phyloP scores from a whole-genome alignment of 1,140 invertebrate genomes.

The Trachymyrmex cornetzi region DNA sequence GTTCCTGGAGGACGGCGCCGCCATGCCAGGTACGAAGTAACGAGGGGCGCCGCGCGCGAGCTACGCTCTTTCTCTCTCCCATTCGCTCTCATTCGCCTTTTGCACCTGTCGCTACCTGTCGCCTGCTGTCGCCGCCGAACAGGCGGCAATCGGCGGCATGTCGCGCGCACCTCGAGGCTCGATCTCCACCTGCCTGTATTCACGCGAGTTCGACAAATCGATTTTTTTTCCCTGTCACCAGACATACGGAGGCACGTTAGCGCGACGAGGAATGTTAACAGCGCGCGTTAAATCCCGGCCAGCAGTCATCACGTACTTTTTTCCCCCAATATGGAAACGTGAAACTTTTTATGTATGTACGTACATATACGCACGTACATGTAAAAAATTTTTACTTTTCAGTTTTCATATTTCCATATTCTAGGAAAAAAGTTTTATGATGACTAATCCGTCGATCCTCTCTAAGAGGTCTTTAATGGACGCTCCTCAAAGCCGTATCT shows the following conservation, averaged over 20 bases:
- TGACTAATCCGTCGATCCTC: too few relatives aligned
- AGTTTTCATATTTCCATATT: too few relatives aligned
- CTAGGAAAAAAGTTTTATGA: too few relatives aligned
- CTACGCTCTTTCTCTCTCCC: neutral
- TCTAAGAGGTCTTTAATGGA: too few relatives aligned
- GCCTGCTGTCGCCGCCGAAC: neutral
- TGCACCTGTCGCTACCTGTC: too few relatives aligned
- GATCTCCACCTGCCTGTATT: neutral
- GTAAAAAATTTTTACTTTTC: too few relatives aligned
- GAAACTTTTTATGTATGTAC: too few relatives aligned
- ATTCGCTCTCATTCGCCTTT: neutral
- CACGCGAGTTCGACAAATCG: neutral
- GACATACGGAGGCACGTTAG: too few relatives aligned
- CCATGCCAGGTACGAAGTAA: constrained; percentile 57
- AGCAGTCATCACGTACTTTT: too few relatives aligned
- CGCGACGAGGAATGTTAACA: neutral
- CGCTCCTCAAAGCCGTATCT: neutral
- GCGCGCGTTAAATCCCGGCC: neutral
- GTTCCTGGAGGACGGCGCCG: constrained; percentile 37
- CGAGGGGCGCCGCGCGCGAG: neutral
- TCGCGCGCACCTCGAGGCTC: neutral
- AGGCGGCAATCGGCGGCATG: neutral
- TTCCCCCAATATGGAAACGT: too few relatives aligned
- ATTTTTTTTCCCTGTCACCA: neutral
- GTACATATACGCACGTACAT: too few relatives aligned